A percentile compares a stretch with the other conserved stretches of the same genome.
phyloP scores from a whole-genome alignment of 30 jellyfish, hydroid and myxozoan species.

The Aurelia coerulea region DNA sequence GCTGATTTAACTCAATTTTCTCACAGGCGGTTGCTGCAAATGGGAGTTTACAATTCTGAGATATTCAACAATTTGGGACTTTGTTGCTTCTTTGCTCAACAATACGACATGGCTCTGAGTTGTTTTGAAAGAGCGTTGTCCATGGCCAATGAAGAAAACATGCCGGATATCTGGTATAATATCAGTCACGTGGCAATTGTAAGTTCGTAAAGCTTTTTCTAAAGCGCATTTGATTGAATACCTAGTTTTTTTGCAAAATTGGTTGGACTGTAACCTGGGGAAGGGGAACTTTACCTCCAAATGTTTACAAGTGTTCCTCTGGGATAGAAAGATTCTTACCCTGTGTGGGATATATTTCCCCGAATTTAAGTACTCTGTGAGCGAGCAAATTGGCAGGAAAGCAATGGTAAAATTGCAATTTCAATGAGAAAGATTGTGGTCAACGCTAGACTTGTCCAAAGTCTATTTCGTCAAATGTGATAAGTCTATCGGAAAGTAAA shows the following conservation, averaged over 20 bases:
- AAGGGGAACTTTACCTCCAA: too few species aligned
- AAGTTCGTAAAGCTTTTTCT: not conserved
- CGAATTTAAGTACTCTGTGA: too few species aligned
- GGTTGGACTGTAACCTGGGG: too few species aligned
- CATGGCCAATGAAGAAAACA: slow-evolving; percentile 88
- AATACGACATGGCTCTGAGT: slow-evolving; percentile 95
- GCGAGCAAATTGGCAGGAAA: too few species aligned
- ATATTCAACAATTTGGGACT: slow-evolving; percentile 93
- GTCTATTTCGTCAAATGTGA: too few species aligned
- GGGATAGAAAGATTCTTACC: too few species aligned
- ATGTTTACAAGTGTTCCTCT: too few species aligned
- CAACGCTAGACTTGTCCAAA: too few species aligned
- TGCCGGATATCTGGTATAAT: slow-evolving; percentile 97
- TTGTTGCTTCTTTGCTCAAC: slow-evolving; percentile 96
- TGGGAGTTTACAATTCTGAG: slow-evolving; percentile 97
- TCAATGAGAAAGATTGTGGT: too few species aligned
- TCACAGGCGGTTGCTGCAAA: slow-evolving; percentile 86
- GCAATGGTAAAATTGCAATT: too few species aligned
- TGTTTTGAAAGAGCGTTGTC: slow-evolving; percentile 96
- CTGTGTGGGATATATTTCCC: too few species aligned
- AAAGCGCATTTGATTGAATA: not conserved
- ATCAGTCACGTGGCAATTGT: slow-evolving; percentile 95
- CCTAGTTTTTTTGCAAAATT: not conserved
- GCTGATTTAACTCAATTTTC: not conserved
- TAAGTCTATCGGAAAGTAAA: too few species aligned